Evolutionary conservation across 2,113 vertebrate species (phyloP), one percentile per base, ranked within the genome.

Genomic region (Perognathus longimembris): DNA sequence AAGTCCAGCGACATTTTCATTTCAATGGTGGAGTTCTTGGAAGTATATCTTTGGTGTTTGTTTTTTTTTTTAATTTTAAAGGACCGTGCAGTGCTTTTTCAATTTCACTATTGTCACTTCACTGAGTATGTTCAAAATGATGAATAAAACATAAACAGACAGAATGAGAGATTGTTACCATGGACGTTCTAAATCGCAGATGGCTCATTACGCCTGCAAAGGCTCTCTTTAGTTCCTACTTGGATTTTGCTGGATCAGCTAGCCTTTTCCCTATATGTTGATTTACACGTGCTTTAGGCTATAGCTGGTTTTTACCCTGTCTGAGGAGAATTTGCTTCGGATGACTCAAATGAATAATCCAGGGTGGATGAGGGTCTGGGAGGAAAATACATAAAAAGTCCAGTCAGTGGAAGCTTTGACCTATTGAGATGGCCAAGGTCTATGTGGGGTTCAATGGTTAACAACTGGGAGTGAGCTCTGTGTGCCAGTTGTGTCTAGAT

Each of bases 61-160:
- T 54, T 89, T 73, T 85, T 59, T 84, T 85, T 32, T 54, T 10
- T 26, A 11, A 18, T 50, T 88, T 93, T 59, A 95, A 85, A 93
- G 76, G 57, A 38, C 66, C 4, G 34, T 24, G 32, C 2, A 6
- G 89, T 85, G 45, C 38, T 73, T 95, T 91, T 89, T 73, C 20
- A 36, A 81, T 91, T 28, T 66, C 50, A 59, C 54, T 34, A n/a
- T 80, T 96, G 63, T 89, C 93, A 79, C 82, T 97, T 95, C 92
- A 81, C 88, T 34, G 26, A 63, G 70, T 86, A 40, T 45, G 94
- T 97, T 5, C 71, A 75, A 67, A 90, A 89, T 71, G 69, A 76
- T 88, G 94, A 96, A 86, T 86, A 96, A 96, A 97, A 57, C 95
- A 88, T 89, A 92, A 96, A 94, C 54, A 84, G 85, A 45, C 63